Percentiles rank a stretch among this genome's conserved stretches.
Conservation (phyloP, 1,140 invertebrate species). For the Philopotamus ludificatus region DNA sequence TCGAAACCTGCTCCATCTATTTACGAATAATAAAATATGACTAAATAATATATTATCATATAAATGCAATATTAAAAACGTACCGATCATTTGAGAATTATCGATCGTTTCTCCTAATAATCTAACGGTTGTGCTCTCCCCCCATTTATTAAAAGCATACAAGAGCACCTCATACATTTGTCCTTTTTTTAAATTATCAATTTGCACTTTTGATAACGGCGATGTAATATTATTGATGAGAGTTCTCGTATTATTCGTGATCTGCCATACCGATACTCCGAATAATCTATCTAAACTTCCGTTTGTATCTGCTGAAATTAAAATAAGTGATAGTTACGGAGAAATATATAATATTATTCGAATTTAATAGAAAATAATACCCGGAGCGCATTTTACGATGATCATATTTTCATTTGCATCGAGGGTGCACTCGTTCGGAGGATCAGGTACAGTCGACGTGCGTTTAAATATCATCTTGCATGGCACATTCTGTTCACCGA, state of each 20-base stretch:
- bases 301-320: constrained; percentile 25
- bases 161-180: constrained; percentile 30
- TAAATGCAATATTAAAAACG: not conserved
- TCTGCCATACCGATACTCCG: constrained; percentile 31
- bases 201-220: constrained; percentile 28
- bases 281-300: constrained; percentile 22
- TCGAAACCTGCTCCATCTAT: constrained; percentile 30
- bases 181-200: constrained; percentile 29
- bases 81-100: constrained; percentile 30
- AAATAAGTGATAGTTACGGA: not conserved
- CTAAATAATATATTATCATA: not conserved
- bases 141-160: constrained; percentile 38
- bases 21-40: constrained; percentile 14
- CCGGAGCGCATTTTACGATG: constrained; percentile 26
- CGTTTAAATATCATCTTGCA: constrained; percentile 28
- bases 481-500: constrained; percentile 30
- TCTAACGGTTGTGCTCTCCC: constrained; percentile 34
- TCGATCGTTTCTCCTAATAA: constrained; percentile 26
- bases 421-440: constrained; percentile 32
- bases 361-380: constrained; percentile 20
- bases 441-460: constrained; percentile 26
- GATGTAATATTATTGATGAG: constrained; percentile 36
- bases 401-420: constrained; percentile 27
- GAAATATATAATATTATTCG: not conserved
- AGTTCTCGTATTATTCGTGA: constrained; percentile 27